Base-by-base conservation (phyloP, 1,140 invertebrate genomes). In the Ceratina australensis region DNA sequence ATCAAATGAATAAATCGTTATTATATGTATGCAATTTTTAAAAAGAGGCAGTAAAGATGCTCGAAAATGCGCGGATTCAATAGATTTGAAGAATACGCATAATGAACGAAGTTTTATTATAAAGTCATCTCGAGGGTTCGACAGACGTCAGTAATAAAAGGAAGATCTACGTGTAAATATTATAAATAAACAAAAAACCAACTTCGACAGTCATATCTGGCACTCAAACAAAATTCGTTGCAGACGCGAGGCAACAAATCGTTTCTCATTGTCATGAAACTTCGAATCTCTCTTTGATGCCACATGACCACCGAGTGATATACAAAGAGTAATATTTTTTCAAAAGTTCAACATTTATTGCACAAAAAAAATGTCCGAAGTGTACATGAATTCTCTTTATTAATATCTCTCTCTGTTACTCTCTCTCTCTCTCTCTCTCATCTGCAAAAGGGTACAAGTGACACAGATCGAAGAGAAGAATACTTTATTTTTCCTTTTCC, bases 131-230 rank as follows among this genome's bases (percentile, higher is more conserved):
- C 47, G 63, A 86, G 73, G 77, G 84, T 78, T 68, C 73, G 73
- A 84, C 73, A 83, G 81, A 86, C 71, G 86, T 85, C 83, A 85
- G 67, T 86, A 86, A 81, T 85, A 85, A 86, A 88, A 88, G 88
- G 88, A 90, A 79, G 67, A 78, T 80, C 79, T 84, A 86, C 80
- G 69, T 81, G 71, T 85, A 85, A 84, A 86, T 87, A 83, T 73
- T 71, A 72, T 89, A 90, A 90, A 90, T 89, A 89, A 91, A 90
- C 88, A 91, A 90, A 89, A 91, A 90, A 83, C 75, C 88, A 90
- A 83, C 88, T 87, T 88, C 89, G 85, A 89, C 86, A 87, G 90
- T 91, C 90, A 91, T 91, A 91, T 83, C 90, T 91, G 90, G 90
- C 90, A 91, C 86, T 84, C 84, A 87, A 89, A 26, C 80, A 75